phyloP scores from a whole-genome alignment of 2,797 vertebrate species.

The Fringilla coelebs region DNA sequence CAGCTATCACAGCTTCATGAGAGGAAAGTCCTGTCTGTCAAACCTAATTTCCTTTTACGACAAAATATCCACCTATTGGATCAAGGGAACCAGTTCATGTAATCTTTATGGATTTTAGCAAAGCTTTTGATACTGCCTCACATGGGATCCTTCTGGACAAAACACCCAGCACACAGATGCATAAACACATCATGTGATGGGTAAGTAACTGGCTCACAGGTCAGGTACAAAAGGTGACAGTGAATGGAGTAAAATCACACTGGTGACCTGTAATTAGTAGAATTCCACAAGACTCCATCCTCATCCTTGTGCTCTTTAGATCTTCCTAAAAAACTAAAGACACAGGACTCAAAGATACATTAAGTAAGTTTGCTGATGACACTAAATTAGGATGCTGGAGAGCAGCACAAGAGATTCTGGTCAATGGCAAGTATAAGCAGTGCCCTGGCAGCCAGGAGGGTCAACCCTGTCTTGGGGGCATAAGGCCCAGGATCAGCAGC shows the following conservation, averaged over 20 bases:
- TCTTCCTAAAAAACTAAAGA: background rate
- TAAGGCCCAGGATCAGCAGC: background rate
- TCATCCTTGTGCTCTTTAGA: background rate
- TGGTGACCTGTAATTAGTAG: background rate
- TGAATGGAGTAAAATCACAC: background rate
- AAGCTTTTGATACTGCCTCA: background rate
- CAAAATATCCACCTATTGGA: background rate
- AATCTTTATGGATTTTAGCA: background rate
- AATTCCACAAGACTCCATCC: background rate
- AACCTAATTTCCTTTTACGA: background rate
- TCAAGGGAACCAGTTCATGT: background rate
- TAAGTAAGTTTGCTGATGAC: background rate
- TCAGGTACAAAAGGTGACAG: background rate
- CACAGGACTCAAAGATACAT: background rate
- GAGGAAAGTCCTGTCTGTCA: background rate
- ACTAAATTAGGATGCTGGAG: background rate
- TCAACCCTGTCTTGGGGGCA: fast-evolving
- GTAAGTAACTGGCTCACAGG: background rate
- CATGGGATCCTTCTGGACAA: background rate
- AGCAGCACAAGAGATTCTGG: background rate
- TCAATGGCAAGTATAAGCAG: background rate
- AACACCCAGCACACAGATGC: background rate
- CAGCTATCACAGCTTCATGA: background rate
- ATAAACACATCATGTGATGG: background rate
- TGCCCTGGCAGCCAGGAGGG: background rate